Evolutionary conservation across 2,113 vertebrate species (phyloP).

Genomic region (Bos javanicus): DNA sequence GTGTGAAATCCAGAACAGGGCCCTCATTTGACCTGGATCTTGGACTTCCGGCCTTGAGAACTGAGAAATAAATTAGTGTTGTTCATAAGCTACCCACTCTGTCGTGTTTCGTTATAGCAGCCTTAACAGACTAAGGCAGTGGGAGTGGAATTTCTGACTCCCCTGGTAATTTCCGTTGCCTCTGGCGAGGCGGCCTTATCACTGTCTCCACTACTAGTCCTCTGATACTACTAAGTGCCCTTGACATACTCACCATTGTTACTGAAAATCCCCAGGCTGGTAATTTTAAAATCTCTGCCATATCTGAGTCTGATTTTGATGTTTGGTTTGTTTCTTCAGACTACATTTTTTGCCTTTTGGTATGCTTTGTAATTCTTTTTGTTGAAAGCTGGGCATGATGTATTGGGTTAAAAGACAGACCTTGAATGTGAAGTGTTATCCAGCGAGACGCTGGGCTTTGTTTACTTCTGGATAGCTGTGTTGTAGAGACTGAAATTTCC

Average conservation of each 20-base stretch:
- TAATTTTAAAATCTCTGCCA: not conserved
- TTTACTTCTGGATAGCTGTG: not conserved
- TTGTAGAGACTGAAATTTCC: not conserved
- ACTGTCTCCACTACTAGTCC: not conserved
- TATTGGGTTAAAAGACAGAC: not conserved
- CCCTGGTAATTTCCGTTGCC: not conserved
- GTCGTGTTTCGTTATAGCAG: not conserved
- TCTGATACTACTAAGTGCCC: not conserved
- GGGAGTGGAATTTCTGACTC: not conserved
- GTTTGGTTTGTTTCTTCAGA: not conserved
- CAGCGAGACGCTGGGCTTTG: not conserved
- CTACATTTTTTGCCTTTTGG: not conserved
- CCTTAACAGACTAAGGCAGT: not conserved
- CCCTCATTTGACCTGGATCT: not conserved
- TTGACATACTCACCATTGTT: not conserved
- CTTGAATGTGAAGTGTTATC: not conserved
- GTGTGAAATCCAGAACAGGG: not conserved
- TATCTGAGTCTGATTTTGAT: not conserved
- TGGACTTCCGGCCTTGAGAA: not conserved
- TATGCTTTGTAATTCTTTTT: not conserved
- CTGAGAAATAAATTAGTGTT: not conserved
- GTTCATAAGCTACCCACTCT: not conserved
- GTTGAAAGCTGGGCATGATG: not conserved
- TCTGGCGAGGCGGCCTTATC: not conserved
- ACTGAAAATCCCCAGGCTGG: not conserved